Base-by-base conservation (phyloP, 2,113 vertebrate genomes). In the Hippocampus guttulatus region DNA sequence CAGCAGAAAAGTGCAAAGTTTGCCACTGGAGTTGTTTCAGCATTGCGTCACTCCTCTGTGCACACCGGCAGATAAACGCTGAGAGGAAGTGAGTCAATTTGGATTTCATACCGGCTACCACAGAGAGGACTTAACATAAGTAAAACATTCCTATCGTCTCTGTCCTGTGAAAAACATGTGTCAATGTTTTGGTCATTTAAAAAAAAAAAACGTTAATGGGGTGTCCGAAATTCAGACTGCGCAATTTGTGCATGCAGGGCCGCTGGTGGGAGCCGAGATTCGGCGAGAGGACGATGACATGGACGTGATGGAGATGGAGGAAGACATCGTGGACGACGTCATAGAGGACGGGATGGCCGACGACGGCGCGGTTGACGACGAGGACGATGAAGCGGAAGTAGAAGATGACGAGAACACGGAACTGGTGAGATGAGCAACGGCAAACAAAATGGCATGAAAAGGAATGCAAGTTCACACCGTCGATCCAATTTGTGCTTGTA, bases 351-450 rank as follows among this genome's bases (percentile, higher is more conserved):
- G 98, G 30, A 84, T 90, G 0, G 90, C 93, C 25, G 96, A 98
- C 64, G 96, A 99, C 38, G 94, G 92, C 3, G 74, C 95, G 21
- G 93, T 96, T 16, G 97, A 98, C 86, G 97, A 98, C 75, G 97
- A 99, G 81, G 97, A 99, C 69, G 96, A 98, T 72, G 96, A 98
- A 88, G 96, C 95, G 3, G 97, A 98, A 75, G 96, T 98, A 51
- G 96, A 99, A 83, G 97, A 99, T 70, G 97, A 99, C 70, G 96
- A 98, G 3, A 94, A 95, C 7, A 94, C 94, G 51, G 96, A 98
- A 76, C 78, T 99, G 90, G 97, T 98, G 92, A 91, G 81, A 33
- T 98, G 92, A 91, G 78, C 25, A 30, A 67, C 38, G 5, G 11
- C 16, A 21, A 0, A 3, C 20, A 8, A 40, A 12, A 1, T n/a